Percentiles rank a stretch among this genome's conserved stretches.
Evolutionary conservation across 2,888 invertebrate genomes (phyloP).

Genomic region (Lasioglossum calceatum): DNA sequence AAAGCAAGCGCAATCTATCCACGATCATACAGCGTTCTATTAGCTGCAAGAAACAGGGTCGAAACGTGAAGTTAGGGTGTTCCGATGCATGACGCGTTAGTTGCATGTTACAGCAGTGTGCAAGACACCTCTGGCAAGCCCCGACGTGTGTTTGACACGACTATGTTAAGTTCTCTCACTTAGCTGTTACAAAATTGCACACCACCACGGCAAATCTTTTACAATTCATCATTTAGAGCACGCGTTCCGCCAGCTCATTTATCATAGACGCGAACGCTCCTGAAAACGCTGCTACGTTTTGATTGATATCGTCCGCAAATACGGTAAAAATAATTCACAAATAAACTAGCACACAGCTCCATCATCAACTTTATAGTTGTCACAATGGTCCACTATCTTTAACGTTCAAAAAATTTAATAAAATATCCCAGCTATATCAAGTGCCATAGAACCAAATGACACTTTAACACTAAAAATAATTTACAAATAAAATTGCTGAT

Average conservation of each 20-base stretch:
- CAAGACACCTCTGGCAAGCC: constrained; percentile 6
- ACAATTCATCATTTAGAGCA: not conserved
- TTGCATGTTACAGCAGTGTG: constrained; percentile 16
- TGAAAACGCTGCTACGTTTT: not conserved
- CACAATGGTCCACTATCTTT: not conserved
- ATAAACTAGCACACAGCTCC: not conserved
- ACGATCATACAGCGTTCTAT: not conserved
- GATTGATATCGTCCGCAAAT: not conserved
- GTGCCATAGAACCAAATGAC: not conserved
- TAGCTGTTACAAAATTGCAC: not conserved
- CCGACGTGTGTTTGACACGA: constrained; percentile 13
- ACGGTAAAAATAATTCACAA: not conserved
- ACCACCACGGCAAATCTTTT: not conserved
- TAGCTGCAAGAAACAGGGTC: not conserved
- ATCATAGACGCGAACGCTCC: not conserved
- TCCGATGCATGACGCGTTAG: constrained; percentile 23
- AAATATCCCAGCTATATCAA: not conserved
- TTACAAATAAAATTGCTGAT: too few species aligned
- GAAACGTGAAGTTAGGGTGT: constrained; percentile 7
- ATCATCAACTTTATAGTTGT: not conserved
- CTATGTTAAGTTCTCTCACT: constrained; percentile 20
- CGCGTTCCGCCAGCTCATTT: constrained; percentile 3
- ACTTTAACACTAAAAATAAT: not conserved
- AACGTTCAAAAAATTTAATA: not conserved
- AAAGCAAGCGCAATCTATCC: not conserved